Conservation (phyloP, 2,797 vertebrate species). For the Buceros bicornis region DNA sequence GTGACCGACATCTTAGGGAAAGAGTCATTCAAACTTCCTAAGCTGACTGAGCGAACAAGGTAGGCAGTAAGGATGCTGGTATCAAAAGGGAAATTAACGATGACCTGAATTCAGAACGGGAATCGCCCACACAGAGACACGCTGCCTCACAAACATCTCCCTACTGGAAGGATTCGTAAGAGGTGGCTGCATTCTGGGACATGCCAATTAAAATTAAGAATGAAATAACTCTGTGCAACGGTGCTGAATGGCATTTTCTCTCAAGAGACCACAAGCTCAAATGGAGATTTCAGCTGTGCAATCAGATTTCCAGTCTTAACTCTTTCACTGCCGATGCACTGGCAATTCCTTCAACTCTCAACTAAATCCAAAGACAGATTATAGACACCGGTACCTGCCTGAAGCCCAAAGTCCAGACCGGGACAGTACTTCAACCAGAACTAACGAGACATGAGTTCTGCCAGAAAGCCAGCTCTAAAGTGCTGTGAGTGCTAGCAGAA, state of each 20-base stretch:
- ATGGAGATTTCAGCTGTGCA: constrained; percentile 42
- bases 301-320: constrained; percentile 45
- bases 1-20: neutral
- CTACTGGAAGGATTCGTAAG: neutral
- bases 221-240: constrained; percentile 65
- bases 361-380: neutral
- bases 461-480: neutral
- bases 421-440: neutral
- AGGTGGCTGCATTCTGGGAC: constrained; percentile 62
- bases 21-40: constrained; percentile 43
- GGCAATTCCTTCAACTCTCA: neutral
- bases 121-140: neutral
- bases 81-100: constrained; percentile 10
- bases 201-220: constrained; percentile 72
- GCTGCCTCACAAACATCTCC: neutral
- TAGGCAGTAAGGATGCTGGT: neutral
- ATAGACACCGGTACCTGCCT: neutral
- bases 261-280: constrained; percentile 48
- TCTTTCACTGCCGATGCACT: neutral
- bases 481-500: neutral
- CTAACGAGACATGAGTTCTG: accelerated
- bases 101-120: constrained; percentile 34
- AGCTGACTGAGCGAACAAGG: neutral
- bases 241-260: constrained; percentile 72
- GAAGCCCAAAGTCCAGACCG: neutral